Base-by-base conservation (phyloP, 2,888 invertebrate species). In the Eurytoma californica region DNA sequence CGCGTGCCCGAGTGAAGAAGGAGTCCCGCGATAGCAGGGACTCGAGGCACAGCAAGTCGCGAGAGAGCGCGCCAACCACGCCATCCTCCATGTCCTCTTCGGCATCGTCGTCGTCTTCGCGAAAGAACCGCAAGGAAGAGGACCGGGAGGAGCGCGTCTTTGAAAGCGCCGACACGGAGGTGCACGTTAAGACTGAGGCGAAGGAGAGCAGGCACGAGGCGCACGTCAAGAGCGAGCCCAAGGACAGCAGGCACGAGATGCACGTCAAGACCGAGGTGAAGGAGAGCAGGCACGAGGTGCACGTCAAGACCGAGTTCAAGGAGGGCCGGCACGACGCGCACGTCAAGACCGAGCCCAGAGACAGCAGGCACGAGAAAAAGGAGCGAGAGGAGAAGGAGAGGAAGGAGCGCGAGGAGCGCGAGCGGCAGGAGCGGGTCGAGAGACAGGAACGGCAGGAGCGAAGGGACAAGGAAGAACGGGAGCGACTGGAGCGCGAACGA, bases 81-180 rank as follows among this genome's bases (percentile, higher is more conserved):
- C 73, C 73, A 39, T 61, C 66, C 28, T 61, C 73, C 5, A 69
- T 69, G 4, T 49, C 80, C 14, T 73, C 77, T n/a, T 63, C 73
- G 13, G 53, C 77, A 1, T 67, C 77, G 47, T 65, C 74, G n/a
- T 57, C 77, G 9, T 74, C 86, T 82, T 83, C 86, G 84, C 84
- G 86, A 75, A 87, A 88, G 82, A 84, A 86, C 75, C 86, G 87
- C n/a, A 90, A 89, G 61, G 90, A 87, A 18, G 90, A 88, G 28
- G 77, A 72, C 47, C 86, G 53, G 16, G 82, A 81, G 30, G 82
- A 85, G 18, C 78, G 73, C 76, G 79, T 68, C 30, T 30, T 63
- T 0, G 55, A 55, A 14, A 20, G 60, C 20, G 49, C 28, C 72
- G 73, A 58, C n/a, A 9, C 13, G 16, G 80, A 9, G 77, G 14